These are phyloP conservation scores for Tapirus terrestris DNA, from an alignment of 2,113 vertebrate genomes.

Conservation along the genomic window DNA sequence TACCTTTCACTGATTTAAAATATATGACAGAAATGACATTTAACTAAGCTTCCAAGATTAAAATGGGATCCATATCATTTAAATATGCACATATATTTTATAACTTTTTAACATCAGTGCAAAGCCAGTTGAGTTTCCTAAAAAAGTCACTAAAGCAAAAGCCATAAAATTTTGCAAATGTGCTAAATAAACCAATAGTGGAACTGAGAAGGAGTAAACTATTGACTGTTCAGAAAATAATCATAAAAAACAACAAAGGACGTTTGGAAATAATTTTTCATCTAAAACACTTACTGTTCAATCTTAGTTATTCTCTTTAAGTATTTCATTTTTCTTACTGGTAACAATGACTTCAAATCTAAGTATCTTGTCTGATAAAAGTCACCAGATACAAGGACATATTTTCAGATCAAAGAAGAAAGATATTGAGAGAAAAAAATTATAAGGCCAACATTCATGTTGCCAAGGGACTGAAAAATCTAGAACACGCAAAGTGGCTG, in stretches of 20 bases:
- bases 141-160: not conserved
- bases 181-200: slow-evolving; percentile 68
- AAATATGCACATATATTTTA: slow-evolving; percentile 41
- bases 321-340: slow-evolving; percentile 27
- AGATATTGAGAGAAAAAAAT: slow-evolving; percentile 68
- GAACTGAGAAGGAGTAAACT: slow-evolving; percentile 73
- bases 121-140: slow-evolving; percentile 45
- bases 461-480: slow-evolving; percentile 79
- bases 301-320: not conserved
- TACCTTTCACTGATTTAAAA: slow-evolving; percentile 47
- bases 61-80: slow-evolving; percentile 43
- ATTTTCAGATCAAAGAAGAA: slow-evolving; percentile 78
- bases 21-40: slow-evolving; percentile 48
- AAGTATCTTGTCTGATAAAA: slow-evolving; percentile 63
- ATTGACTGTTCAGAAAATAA: slow-evolving; percentile 54
- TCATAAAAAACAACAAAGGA: slow-evolving; percentile 13
- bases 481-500: slow-evolving; percentile 89
- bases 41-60: slow-evolving; percentile 44
- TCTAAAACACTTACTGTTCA: not conserved
- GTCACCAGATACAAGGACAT: slow-evolving; percentile 67
- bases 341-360: slow-evolving; percentile 28
- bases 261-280: slow-evolving; percentile 22
- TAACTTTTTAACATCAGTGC: slow-evolving; percentile 52
- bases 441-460: slow-evolving; percentile 63
- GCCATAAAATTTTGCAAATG: not conserved